Percentiles rank a stretch among this genome's conserved stretches.
phyloP scores from a whole-genome alignment of 2,113 vertebrate species.

The Excalfactoria chinensis region DNA sequence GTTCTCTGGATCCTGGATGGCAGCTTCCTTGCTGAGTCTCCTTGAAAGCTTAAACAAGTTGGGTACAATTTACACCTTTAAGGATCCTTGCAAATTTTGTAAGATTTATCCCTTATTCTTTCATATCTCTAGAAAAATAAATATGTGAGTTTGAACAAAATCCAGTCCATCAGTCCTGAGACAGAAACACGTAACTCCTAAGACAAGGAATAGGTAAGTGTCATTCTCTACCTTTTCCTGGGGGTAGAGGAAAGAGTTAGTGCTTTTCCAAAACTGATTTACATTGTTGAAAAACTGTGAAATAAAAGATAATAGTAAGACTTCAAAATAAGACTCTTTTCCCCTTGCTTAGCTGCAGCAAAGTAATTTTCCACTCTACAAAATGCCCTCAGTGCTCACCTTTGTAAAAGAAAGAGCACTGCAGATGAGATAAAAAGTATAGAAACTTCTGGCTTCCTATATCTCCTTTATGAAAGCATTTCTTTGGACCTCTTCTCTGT shows the following conservation, averaged over 20 bases:
- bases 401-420: neutral
- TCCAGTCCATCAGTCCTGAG: neutral
- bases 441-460: neutral
- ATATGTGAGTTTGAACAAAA: neutral
- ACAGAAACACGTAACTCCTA: neutral
- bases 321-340: neutral
- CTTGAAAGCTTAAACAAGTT: neutral
- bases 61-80: neutral
- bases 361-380: neutral
- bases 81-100: neutral
- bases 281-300: neutral
- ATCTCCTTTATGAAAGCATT: neutral
- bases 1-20: neutral
- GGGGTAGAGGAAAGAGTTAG: neutral
- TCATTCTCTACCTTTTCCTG: neutral
- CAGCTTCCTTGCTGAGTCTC: neutral
- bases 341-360: neutral
- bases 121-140: neutral
- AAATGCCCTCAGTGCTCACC: neutral
- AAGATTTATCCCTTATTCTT: neutral
- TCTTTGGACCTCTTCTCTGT: neutral
- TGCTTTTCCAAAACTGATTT: neutral
- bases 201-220: neutral
- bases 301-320: neutral
- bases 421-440: neutral